Percentiles rank a stretch among this genome's conserved stretches.
Conservation (phyloP, 2,888 invertebrate species). For the Euplagia quadripunctaria region DNA sequence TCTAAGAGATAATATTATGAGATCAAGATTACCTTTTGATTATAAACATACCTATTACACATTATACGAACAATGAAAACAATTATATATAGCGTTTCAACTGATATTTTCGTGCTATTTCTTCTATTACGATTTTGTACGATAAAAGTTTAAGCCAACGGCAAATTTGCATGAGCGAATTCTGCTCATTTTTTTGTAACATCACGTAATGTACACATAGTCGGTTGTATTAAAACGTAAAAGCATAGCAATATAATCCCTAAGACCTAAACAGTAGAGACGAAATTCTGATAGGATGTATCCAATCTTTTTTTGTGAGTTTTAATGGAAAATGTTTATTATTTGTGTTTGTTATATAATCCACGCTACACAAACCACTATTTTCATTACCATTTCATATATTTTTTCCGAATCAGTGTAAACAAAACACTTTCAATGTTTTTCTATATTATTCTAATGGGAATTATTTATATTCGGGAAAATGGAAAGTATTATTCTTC, state of each 20-base stretch:
- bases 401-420: slow-evolving; percentile 43
- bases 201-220: slow-evolving; percentile 26
- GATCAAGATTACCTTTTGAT: neutral
- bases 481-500: slow-evolving; percentile 1
- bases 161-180: slow-evolving; percentile 54
- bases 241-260: slow-evolving; percentile 24
- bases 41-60: neutral
- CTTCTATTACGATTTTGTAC: slow-evolving; percentile 55
- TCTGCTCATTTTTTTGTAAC: slow-evolving; percentile 56
- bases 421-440: slow-evolving; percentile 25
- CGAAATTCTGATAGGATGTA: slow-evolving; percentile 30
- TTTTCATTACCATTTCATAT: slow-evolving; percentile 52
- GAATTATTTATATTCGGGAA: neutral
- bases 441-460: neutral
- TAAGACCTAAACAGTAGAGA: slow-evolving; percentile 26
- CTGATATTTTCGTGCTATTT: slow-evolving; percentile 63
- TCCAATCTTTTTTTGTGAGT: slow-evolving; percentile 28
- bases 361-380: slow-evolving; percentile 46
- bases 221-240: slow-evolving; percentile 47
- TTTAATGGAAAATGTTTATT: slow-evolving; percentile 52
- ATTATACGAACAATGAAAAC: neutral
- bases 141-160: slow-evolving; percentile 56
- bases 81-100: slow-evolving; percentile 21
- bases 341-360: slow-evolving; percentile 40
- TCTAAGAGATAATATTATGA: neutral